These are phyloP conservation scores for Agriopis leucophaearia DNA, from an alignment of 2,888 invertebrate species.

Conservation along the genomic window DNA sequence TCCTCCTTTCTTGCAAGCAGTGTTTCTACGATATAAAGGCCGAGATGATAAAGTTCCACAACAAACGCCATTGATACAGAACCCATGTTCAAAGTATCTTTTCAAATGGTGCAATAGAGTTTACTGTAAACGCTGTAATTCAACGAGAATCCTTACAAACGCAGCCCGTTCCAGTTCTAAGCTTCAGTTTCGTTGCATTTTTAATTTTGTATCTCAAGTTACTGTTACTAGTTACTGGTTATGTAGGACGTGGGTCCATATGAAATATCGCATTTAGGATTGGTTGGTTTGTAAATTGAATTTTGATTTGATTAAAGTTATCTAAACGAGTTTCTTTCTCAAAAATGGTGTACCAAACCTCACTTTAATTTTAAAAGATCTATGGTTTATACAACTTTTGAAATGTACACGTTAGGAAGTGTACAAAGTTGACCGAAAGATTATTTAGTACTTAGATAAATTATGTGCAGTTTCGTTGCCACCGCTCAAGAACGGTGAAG, in stretches of 20 bases:
- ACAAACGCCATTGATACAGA: neutral
- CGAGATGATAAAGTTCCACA: neutral
- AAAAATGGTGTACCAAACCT: too few relatives aligned
- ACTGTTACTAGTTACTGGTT: too few relatives aligned
- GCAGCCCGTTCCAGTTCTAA: constrained; percentile 27
- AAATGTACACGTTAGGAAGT: too few relatives aligned
- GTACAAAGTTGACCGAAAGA: too few relatives aligned
- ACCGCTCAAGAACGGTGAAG: too few relatives aligned
- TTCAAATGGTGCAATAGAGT: neutral
- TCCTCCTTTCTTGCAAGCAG: neutral
- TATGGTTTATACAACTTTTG: too few relatives aligned
- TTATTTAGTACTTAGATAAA: too few relatives aligned
- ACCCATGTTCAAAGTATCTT: neutral
- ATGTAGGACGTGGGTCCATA: constrained; percentile 8
- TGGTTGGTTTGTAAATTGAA: neutral
- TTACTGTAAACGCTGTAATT: constrained; percentile 16
- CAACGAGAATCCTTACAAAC: constrained; percentile 28
- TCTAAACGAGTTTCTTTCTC: too few relatives aligned
- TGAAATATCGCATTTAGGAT: constrained; percentile 11
- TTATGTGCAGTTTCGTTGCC: too few relatives aligned
- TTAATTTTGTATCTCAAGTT: neutral
- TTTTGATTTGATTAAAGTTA: neutral
- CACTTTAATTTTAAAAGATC: too few relatives aligned
- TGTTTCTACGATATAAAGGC: neutral
- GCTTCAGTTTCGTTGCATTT: constrained; percentile 18